Base-by-base conservation (phyloP, 2,797 vertebrate genomes). In the Chelidonichthys spinosus region DNA sequence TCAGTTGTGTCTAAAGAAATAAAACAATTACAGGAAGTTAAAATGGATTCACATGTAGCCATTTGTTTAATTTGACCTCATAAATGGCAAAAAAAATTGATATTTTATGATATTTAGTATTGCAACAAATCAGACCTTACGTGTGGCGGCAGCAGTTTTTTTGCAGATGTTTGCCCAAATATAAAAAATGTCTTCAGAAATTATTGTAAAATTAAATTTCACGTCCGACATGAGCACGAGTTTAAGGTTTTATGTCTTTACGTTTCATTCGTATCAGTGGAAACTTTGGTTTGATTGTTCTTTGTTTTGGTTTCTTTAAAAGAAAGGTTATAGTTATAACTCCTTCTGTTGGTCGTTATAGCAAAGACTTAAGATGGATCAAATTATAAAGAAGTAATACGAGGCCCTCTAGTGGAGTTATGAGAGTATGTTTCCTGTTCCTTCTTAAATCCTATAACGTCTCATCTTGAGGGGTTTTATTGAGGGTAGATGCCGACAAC, bases 261-360 rank as follows among this genome's bases (percentile, higher is more conserved):
- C n/a, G 60, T 67, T 75, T 74, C 63, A 84, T 44, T 86, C 82
- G 13, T 47, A 18, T 44, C 17, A 58, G n/a, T 33, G 43, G 65
- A 50, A 63, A 68, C 68, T 53, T 75, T 69, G 46, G 65, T 63
- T 60, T 25, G 3, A 25, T 59, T 25, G 32, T 15, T 65, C 8
- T 17, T 62, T 44, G 15, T 0, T 77, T 35, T 61, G 17, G 46
- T 46, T 71, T 18, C 13, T 25, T 62, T 2, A 25, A 58, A 37
- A 54, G 42, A n/a, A 3, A 61, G 7, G 55, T 46, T 37, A 25
- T 36, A 50, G 7, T 15, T 53, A 13, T 37, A 54, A 63, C 8
- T 54, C 11, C 4, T 0, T 47, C 35, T 54, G 32, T 62, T 40
- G 8, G 36, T 18, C 35, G 32, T n/a, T 17, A 47, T 0, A 8